Percentiles rank a stretch among this genome's conserved stretches.
Conservation (phyloP, 2,113 vertebrate genomes). For the Nestor notabilis region DNA sequence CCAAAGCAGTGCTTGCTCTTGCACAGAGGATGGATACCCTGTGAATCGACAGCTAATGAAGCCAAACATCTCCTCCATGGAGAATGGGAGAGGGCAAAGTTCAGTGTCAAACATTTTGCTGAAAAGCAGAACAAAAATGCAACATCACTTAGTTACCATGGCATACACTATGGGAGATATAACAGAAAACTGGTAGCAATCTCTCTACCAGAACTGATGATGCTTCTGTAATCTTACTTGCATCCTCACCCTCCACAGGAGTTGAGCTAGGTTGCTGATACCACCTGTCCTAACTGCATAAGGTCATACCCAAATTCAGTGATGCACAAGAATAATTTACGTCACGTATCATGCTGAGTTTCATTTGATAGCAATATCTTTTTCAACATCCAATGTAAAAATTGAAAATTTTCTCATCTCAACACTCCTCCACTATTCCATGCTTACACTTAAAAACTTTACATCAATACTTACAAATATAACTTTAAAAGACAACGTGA, state of each 20-base stretch:
- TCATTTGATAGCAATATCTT: background rate
- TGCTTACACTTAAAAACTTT: background rate
- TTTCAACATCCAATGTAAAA: background rate
- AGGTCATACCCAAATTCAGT: background rate
- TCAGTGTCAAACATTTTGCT: slow-evolving; percentile 99
- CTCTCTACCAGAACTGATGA: background rate
- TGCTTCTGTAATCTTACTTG: background rate
- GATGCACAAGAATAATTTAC: background rate
- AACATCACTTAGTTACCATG: background rate
- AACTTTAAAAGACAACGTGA: background rate
- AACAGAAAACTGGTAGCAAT: background rate
- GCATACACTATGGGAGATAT: background rate
- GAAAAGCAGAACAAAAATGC: slow-evolving; percentile 49
- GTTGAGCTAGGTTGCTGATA: background rate
- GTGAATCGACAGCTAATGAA: slow-evolving; percentile 99
- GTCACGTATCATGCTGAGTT: background rate
- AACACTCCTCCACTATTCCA: background rate
- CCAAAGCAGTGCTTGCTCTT: slow-evolving; percentile 97
- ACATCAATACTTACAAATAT: background rate
- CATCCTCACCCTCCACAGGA: background rate
- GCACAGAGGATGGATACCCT: slow-evolving; percentile 95
- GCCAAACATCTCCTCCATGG: slow-evolving; percentile 99
- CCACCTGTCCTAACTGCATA: background rate
- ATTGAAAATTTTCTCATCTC: background rate
- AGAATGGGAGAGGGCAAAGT: slow-evolving; percentile 96